These are phyloP conservation scores for Vimba vimba DNA, from an alignment of 2,113 vertebrate species.

Conservation along the genomic window DNA sequence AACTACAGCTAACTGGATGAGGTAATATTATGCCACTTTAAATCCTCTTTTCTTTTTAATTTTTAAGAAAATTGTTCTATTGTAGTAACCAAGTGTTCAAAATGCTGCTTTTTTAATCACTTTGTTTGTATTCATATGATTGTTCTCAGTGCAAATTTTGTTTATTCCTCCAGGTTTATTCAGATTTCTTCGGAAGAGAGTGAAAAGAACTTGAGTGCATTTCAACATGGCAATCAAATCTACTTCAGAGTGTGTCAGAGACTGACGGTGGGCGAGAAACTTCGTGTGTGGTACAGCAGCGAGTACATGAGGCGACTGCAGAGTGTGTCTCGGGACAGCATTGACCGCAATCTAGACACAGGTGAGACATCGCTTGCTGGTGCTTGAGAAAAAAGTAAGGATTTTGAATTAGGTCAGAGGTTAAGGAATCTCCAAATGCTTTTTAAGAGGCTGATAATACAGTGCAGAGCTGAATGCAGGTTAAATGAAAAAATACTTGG, in stretches of 20 bases:
- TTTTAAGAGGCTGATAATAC: background rate
- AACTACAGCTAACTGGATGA: slow-evolving; percentile 97
- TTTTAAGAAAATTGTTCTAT: background rate
- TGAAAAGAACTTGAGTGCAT: slow-evolving; percentile 90
- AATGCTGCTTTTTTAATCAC: background rate
- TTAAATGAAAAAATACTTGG: background rate
- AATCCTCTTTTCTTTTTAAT: background rate
- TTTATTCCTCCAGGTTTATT: slow-evolving; percentile 81
- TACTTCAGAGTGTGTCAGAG: slow-evolving; percentile 88
- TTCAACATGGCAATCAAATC: slow-evolving; percentile 87
- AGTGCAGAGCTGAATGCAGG: too few relatives aligned
- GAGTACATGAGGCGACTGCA: slow-evolving; percentile 91
- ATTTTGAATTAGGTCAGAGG: background rate
- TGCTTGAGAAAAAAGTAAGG: background rate
- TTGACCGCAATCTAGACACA: slow-evolving; percentile 82
- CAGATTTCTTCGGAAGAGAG: slow-evolving; percentile 86
- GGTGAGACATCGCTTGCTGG: slow-evolving; percentile 74
- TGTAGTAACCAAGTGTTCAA: background rate
- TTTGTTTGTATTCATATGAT: background rate
- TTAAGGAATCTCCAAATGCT: background rate
- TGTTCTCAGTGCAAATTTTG: background rate
- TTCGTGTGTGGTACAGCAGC: slow-evolving; percentile 93
- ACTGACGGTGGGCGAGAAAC: slow-evolving; percentile 82
- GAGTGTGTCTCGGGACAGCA: slow-evolving; percentile 86
- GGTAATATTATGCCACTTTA: slow-evolving; percentile 69